A percentile compares a stretch with the other conserved stretches of the same genome.
phyloP scores from a whole-genome alignment of 2,888 invertebrate genomes.

The Diarsia brunnea region DNA sequence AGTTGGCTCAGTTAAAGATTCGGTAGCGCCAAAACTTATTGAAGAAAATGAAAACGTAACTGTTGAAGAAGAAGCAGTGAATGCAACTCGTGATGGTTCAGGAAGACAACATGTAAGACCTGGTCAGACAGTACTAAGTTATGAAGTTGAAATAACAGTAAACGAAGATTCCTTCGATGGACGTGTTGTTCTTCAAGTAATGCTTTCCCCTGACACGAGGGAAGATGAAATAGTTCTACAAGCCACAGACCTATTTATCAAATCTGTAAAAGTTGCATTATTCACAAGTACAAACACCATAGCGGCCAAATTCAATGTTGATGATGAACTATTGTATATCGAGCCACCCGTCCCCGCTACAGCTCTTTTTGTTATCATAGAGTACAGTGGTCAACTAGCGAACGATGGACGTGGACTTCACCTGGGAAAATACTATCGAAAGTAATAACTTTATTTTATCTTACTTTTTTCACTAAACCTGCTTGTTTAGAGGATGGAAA shows the following conservation, averaged over 20 bases:
- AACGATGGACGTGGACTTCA: slow-evolving; percentile 74
- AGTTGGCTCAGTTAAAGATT: slow-evolving; percentile 34
- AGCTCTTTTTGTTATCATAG: slow-evolving; percentile 73
- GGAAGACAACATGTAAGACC: slow-evolving; percentile 69
- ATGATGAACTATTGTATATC: slow-evolving; percentile 72
- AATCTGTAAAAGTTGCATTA: slow-evolving; percentile 72
- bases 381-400: slow-evolving; percentile 74
- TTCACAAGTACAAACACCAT: slow-evolving; percentile 67
- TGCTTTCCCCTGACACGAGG: slow-evolving; percentile 66
- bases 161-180: slow-evolving; percentile 73
- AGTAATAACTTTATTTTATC: slow-evolving; percentile 59
- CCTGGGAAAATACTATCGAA: slow-evolving; percentile 65
- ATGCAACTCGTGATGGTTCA: slow-evolving; percentile 48
- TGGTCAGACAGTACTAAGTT: slow-evolving; percentile 72
- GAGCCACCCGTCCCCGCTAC: slow-evolving; percentile 60
- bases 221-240: slow-evolving; percentile 73
- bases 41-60: slow-evolving; percentile 35
- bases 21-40: slow-evolving; percentile 17
- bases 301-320: slow-evolving; percentile 55
- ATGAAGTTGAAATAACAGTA: slow-evolving; percentile 72
- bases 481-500: too few relatives aligned
- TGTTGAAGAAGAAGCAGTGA: slow-evolving; percentile 44
- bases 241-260: slow-evolving; percentile 68
- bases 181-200: slow-evolving; percentile 71
- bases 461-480: too few relatives aligned